These are phyloP conservation scores for Cyphomyrus discorhynchus DNA, from an alignment of 2,113 vertebrate genomes.

Conservation along the genomic window DNA sequence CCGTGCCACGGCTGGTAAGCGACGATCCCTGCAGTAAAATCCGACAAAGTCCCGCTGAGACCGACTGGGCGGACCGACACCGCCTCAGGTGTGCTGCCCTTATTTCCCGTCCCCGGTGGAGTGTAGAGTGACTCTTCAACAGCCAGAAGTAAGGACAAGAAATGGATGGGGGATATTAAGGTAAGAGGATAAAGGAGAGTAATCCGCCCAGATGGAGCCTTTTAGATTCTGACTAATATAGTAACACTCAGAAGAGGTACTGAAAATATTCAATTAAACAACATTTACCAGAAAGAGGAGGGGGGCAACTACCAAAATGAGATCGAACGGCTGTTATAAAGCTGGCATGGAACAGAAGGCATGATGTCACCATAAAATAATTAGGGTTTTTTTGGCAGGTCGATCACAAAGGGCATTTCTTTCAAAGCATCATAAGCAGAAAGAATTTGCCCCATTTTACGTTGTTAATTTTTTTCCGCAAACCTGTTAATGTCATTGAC, in stretches of 20 bases:
- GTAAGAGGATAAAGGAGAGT: slow-evolving; percentile 71
- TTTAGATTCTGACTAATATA: slow-evolving; percentile 37
- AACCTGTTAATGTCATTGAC: background rate
- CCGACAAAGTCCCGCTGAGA: background rate
- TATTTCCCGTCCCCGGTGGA: background rate
- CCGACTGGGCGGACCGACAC: background rate
- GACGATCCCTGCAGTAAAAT: background rate
- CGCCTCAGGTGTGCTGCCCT: background rate
- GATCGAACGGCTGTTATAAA: background rate
- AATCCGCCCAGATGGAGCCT: slow-evolving; percentile 66
- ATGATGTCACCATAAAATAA: background rate
- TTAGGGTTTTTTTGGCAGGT: background rate
- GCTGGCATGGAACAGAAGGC: background rate
- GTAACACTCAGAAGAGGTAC: slow-evolving; percentile 17
- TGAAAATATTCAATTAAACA: slow-evolving; percentile 21
- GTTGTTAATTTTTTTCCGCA: background rate
- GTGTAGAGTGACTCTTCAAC: background rate
- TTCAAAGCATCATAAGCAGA: background rate
- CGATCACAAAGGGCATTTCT: background rate
- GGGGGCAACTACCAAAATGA: background rate
- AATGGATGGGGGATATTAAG: slow-evolving; percentile 49
- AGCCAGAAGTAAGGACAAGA: slow-evolving; percentile 29
- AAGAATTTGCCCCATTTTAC: background rate
- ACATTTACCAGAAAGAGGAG: background rate
- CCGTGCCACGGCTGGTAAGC: background rate